A percentile compares a stretch with the other conserved stretches of the same genome.
Evolutionary conservation across 2,888 invertebrate species (phyloP).

Genomic region (Shargacucullia verbasci): DNA sequence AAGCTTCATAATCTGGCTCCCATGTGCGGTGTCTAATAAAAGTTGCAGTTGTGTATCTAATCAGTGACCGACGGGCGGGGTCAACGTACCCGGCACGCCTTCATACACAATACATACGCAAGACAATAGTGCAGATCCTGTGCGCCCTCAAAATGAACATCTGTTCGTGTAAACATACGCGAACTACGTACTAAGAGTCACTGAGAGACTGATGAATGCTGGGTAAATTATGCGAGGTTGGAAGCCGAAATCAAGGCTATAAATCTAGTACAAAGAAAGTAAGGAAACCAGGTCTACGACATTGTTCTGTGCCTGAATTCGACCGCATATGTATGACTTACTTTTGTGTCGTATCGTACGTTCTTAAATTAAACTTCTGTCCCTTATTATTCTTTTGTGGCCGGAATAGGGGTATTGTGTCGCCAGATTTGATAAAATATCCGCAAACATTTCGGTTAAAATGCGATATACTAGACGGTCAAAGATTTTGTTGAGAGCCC

Average conservation of each 20-base stretch:
- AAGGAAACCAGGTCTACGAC: conserved; percentile 34
- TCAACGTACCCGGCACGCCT: conserved; percentile 69
- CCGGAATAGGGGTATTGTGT: conserved; percentile 39
- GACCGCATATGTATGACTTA: conserved; percentile 34
- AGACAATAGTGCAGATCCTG: conserved; percentile 52
- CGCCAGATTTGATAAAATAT: conserved; percentile 44
- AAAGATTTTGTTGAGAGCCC: conserved; percentile 44
- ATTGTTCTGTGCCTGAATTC: conserved; percentile 29
- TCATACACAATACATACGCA: conserved; percentile 47
- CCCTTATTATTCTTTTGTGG: conserved; percentile 43
- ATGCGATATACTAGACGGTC: conserved; percentile 19
- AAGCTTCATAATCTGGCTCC: conserved; percentile 41
- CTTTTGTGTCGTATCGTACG: conserved; percentile 24
- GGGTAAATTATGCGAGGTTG: conserved; percentile 4
- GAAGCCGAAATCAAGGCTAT: conserved; percentile 27
- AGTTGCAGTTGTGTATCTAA: conserved; percentile 73
- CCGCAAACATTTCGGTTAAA: conserved; percentile 34
- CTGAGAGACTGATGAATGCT: background rate
- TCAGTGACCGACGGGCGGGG: conserved; percentile 70
- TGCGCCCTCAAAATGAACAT: conserved; percentile 37
- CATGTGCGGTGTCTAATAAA: conserved; percentile 62
- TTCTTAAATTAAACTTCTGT: conserved; percentile 49
- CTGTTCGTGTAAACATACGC: conserved; percentile 22
- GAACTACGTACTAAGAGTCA: background rate
- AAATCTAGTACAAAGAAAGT: conserved; percentile 47